Evolutionary conservation across 2,113 vertebrate genomes (phyloP).

Genomic region (Poecile atricapillus): DNA sequence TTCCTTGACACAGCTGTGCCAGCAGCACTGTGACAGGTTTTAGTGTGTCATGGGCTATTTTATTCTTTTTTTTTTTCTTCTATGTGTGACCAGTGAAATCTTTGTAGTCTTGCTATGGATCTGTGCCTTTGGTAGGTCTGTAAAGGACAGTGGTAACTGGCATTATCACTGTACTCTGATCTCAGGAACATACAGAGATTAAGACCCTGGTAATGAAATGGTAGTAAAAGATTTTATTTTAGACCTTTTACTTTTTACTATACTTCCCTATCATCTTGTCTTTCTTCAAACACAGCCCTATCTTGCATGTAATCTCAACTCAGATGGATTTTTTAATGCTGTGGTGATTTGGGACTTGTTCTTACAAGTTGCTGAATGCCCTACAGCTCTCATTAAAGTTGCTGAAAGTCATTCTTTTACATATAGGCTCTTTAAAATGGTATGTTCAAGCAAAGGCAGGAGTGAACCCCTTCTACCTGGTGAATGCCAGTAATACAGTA

Average conservation of each 20-base stretch:
- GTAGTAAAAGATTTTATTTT: slow-evolving; percentile 41
- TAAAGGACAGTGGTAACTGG: not conserved
- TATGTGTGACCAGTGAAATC: not conserved
- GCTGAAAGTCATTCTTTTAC: slow-evolving; percentile 40
- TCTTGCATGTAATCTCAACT: not conserved
- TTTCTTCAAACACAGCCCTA: not conserved
- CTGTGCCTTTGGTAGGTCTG: not conserved
- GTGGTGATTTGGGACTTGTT: slow-evolving; percentile 44
- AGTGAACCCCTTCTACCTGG: not conserved
- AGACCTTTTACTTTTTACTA: slow-evolving; percentile 39
- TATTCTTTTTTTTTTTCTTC: not conserved
- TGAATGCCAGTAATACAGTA: not conserved
- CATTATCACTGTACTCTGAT: slow-evolving; percentile 21
- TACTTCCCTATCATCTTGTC: slow-evolving; percentile 28
- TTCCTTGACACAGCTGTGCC: not conserved
- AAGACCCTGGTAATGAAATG: slow-evolving; percentile 23
- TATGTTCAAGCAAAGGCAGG: not conserved
- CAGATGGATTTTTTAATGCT: slow-evolving; percentile 44
- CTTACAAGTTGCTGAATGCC: slow-evolving; percentile 35
- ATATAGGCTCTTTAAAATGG: not conserved
- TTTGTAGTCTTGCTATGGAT: not conserved
- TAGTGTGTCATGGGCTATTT: not conserved
- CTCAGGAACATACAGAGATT: not conserved
- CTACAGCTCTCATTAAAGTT: slow-evolving; percentile 42
- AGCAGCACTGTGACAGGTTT: not conserved